Evolutionary conservation across 2,113 vertebrate genomes (phyloP), one percentile per base, ranked within the genome.

Genomic region (Zosterops lateralis): DNA sequence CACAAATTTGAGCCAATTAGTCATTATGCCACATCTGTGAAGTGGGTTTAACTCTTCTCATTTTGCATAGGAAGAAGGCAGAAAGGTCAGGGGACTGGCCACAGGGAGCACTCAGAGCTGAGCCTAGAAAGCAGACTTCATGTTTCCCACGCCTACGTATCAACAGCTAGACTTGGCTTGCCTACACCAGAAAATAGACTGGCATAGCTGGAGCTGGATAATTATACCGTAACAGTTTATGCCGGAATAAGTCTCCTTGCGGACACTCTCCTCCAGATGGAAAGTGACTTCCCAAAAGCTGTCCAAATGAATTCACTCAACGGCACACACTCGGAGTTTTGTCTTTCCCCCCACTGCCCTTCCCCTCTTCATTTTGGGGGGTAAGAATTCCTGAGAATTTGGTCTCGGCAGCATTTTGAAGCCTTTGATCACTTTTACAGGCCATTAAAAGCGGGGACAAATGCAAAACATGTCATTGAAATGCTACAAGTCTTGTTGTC

Each of bases 131-230:
- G 96, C 91, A 90, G 67, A 87, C 57, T 77, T 89, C 56, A 16
- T 85, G 87, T 95, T 95, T 97, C 94, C 93, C 96, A 97, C 94
- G 85, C 95, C 94, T 95, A 97, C 84, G 36, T 89, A 77, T 86
- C 86, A 64, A 86, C 80, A 87, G 73, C 90, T 93, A 96, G 94
- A 93, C 87, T 95, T 96, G 95, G 95, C 96, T 95, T 95, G 95
- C 93, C 84, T 92, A 45, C 75, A 34, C 83, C 87, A 91, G 87
- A 89, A 92, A 94, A 84, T 62, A 92, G 75, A 48, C 82, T 78
- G 89, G 94, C 92, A 84, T 58, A 80, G 76, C 91, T 95, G 40
- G 82, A 93, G 81, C 81, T 75, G 71, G 61, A 73, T 94, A 96
- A 97, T 97, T 95, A 95, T 3, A 80, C 93, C 16, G 1, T 66